Base-by-base conservation (phyloP, 2,113 vertebrate species). In the Fulica atra region DNA sequence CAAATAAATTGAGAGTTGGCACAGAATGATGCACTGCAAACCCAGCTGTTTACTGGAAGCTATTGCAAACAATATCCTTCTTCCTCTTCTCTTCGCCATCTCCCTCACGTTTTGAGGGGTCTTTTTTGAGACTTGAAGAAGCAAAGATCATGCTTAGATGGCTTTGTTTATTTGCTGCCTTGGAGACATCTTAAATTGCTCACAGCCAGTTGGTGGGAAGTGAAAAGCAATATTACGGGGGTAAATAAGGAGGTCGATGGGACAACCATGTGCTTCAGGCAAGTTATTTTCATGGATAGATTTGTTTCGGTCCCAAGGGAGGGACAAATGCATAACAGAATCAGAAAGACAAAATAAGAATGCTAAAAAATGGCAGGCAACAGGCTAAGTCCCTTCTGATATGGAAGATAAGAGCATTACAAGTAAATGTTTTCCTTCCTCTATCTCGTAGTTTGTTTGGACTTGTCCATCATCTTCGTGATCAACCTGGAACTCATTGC, bases 141-240 rank as follows among this genome's bases (percentile, higher is more conserved):
- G 15, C 2, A 19, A 83, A 84, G 59, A 36, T 8, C 73, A 64
- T 74, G 16, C 40, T 94, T 77, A 78, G 59, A 59, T 93, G 74
- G 13, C 14, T 89, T 94, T 73, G 33, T 92, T 94, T 96, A 73
- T 82, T 92, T 91, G 53, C 73, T 92, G 57, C 68, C 88, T 51
- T 0, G 3, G 59, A 88, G 76, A 72, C 26, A 86, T 89, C 51
- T 83, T 50, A 57, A 87, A 25, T 85, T 81, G 48, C 48, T 93
- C 65, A 50, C 21, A 81, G 20, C 10, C n/a, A 63, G 33, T 42
- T 85, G 72, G 42, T 63, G 46, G 46, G 77, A 91, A 76, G 23
- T 38, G 28, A 87, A 93, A 91, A 84, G 13, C 40, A 92, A 5
- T 84, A 85, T 76, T 94, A 28, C 36, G 79, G 57, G 57, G 29